Conservation (phyloP, 35 echinoderm and acorn worm genomes). For the Apostichopus californicus region DNA sequence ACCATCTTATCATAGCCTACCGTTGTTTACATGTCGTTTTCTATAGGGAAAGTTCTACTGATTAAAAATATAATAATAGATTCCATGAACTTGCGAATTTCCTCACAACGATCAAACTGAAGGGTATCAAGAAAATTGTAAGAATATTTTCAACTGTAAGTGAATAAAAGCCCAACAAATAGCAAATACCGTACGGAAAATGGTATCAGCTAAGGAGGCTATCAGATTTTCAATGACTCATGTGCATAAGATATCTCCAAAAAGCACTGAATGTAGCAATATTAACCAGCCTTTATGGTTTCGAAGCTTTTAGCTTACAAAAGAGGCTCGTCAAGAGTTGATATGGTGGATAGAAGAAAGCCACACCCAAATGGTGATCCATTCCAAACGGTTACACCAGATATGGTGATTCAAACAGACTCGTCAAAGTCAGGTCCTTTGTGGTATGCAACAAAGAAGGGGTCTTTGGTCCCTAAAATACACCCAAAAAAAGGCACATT, state of each 20-base stretch:
- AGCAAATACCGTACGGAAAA: conserved; percentile 16
- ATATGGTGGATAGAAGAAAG: conserved; percentile 38
- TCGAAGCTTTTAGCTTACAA: background rate
- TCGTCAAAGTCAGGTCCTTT: background rate
- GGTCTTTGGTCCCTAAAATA: conserved; percentile 15
- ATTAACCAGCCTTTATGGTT: background rate
- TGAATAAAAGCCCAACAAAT: background rate
- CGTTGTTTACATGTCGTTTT: too few relatives aligned
- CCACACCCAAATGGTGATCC: background rate
- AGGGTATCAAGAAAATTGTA: background rate
- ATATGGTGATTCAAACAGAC: conserved; percentile 11
- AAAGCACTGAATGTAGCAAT: background rate
- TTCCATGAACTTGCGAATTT: background rate
- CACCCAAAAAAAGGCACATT: background rate
- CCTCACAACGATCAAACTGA: background rate
- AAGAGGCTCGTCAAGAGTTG: background rate
- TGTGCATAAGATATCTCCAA: conserved; percentile 16
- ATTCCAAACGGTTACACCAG: background rate
- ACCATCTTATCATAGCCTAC: too few relatives aligned
- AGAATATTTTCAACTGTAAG: background rate
- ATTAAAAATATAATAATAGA: conserved; percentile 3
- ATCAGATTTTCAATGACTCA: conserved; percentile 4
- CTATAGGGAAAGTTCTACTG: background rate
- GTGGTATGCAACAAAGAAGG: background rate
- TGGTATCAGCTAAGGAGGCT: conserved; percentile 2